Evolutionary conservation across 2,797 vertebrate species (phyloP).

Genomic region (Typhlichthys subterraneus): DNA sequence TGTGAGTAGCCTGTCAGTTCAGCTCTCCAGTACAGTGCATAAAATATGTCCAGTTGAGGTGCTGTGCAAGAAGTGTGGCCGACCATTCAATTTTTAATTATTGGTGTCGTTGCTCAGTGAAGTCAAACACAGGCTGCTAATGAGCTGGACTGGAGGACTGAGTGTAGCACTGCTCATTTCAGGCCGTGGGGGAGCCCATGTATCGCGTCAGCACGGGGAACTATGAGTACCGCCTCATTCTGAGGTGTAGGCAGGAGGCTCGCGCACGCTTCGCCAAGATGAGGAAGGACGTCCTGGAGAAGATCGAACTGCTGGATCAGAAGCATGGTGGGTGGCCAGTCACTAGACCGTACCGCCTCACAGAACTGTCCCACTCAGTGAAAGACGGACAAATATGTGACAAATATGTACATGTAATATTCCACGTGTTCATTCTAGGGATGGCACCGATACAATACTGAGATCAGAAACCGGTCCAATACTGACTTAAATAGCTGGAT

Average conservation of each 20-base stretch:
- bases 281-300: constrained; percentile 97
- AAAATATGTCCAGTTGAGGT: not conserved
- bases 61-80: not conserved
- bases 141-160: not conserved
- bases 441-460: no score
- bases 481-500: no score
- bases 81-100: no score
- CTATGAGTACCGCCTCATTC: constrained; percentile 94
- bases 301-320: constrained; percentile 97
- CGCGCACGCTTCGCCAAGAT: constrained; percentile 94
- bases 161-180: constrained; percentile 10
- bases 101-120: no score
- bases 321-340: constrained; percentile 86
- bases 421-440: no score
- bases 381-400: no score
- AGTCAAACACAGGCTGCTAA: no score
- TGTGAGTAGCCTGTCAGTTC: constrained; percentile 76
- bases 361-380: no score
- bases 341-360: not conserved
- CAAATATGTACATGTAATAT: no score
- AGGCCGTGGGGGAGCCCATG: constrained; percentile 94
- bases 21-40: not conserved
- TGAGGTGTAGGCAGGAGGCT: constrained; percentile 96
- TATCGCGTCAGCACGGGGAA: constrained; percentile 97
- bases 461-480: no score